Evolutionary conservation across 2,888 invertebrate genomes (phyloP).

Genomic region (Perithous albicinctus): DNA sequence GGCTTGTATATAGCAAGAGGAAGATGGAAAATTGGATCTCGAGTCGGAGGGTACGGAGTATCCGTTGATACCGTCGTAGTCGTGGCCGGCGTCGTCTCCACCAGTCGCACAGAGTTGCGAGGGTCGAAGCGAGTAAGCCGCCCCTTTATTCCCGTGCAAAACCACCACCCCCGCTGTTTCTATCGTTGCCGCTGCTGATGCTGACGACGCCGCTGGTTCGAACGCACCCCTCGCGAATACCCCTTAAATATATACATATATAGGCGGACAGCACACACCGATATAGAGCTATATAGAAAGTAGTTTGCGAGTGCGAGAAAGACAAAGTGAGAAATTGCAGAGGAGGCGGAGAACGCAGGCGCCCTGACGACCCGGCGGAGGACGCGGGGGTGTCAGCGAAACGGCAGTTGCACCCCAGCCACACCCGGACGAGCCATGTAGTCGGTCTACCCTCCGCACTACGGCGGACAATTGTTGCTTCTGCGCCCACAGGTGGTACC

Average conservation of each 20-base stretch:
- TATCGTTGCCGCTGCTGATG: slow-evolving; percentile 27
- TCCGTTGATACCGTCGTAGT: slow-evolving; percentile 36
- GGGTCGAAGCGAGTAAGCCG: slow-evolving; percentile 40
- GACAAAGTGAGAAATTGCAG: slow-evolving; percentile 45
- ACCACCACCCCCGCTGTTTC: slow-evolving; percentile 42
- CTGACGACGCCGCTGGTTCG: slow-evolving; percentile 43
- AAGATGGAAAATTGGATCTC: slow-evolving; percentile 35
- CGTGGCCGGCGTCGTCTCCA: slow-evolving; percentile 39
- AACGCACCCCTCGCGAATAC: slow-evolving; percentile 11
- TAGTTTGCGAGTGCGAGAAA: slow-evolving; percentile 41
- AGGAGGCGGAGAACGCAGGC: slow-evolving; percentile 66
- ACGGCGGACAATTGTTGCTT: slow-evolving; percentile 85
- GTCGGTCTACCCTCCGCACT: slow-evolving; percentile 84
- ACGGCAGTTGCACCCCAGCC: slow-evolving; percentile 82
- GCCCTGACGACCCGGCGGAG: slow-evolving; percentile 60
- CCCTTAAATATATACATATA: slow-evolving; percentile 12
- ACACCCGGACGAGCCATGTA: slow-evolving; percentile 85
- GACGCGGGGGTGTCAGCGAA: slow-evolving; percentile 70
- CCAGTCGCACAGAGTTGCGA: slow-evolving; percentile 30
- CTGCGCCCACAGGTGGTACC: slow-evolving; percentile 84
- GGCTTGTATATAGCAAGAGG: neutral
- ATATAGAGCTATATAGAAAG: slow-evolving; percentile 66
- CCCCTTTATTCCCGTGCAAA: slow-evolving; percentile 39
- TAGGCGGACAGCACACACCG: slow-evolving; percentile 65
- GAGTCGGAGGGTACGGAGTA: slow-evolving; percentile 24